Conservation (phyloP, 2,797 vertebrate genomes). For the Chanos chanos region DNA sequence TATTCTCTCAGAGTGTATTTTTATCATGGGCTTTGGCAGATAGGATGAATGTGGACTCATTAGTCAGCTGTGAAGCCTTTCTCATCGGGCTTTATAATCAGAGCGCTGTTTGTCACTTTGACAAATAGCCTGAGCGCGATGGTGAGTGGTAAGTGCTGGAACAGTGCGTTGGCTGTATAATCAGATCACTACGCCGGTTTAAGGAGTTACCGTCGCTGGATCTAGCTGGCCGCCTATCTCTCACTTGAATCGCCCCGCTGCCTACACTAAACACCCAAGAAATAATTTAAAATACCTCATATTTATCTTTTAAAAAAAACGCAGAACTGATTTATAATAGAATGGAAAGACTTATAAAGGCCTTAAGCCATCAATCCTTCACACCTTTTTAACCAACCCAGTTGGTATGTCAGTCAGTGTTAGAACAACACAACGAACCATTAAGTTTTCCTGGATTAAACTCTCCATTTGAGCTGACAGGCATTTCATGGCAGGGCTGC, state of each 20-base stretch:
- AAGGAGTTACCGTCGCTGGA: too few species aligned
- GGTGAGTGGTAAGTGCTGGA: conserved; percentile 28
- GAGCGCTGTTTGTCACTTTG: conserved; percentile 63
- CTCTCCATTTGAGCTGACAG: conserved; percentile 23
- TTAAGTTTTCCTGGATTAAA: conserved; percentile 28
- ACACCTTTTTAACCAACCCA: conserved; percentile 7
- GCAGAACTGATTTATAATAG: not conserved
- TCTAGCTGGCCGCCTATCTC: too few species aligned
- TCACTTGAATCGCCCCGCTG: too few species aligned
- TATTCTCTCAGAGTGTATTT: conserved; percentile 44
- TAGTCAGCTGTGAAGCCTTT: conserved; percentile 57
- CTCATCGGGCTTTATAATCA: conserved; percentile 63
- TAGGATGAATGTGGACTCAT: conserved; percentile 57
- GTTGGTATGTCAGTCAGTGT: conserved; percentile 20
- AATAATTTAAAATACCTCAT: too few species aligned
- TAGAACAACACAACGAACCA: conserved; percentile 22
- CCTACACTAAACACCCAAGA: too few species aligned
- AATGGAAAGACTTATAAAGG: too few species aligned
- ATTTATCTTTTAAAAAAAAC: too few species aligned
- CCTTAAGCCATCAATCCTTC: too few species aligned
- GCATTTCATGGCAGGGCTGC: conserved; percentile 11
- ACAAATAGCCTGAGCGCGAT: conserved; percentile 47
- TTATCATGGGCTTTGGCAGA: conserved; percentile 45
- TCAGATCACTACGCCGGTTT: too few species aligned
- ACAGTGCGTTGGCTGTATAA: conserved; percentile 30